Evolutionary conservation across 2,113 vertebrate species (phyloP).

Genomic region (Mohoua ochrocephala): DNA sequence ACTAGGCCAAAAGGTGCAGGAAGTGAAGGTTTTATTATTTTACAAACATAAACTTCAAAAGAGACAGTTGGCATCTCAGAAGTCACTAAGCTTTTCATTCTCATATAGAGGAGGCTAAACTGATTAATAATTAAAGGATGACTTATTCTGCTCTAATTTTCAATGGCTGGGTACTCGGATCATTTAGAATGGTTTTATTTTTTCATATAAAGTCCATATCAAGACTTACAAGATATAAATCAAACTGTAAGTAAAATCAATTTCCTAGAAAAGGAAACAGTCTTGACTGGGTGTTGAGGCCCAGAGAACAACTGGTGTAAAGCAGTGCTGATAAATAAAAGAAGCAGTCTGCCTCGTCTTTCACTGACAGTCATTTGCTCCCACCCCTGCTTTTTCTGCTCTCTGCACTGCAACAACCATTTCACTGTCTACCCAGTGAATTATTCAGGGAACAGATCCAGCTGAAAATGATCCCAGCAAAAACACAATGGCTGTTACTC

Average conservation of each 20-base stretch:
- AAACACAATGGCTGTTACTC: background rate
- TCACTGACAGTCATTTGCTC: background rate
- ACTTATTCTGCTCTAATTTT: background rate
- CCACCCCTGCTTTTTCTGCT: background rate
- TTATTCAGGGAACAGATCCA: background rate
- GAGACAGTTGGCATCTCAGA: background rate
- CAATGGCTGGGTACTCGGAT: background rate
- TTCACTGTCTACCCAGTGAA: background rate
- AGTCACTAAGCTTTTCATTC: background rate
- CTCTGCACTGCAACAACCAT: background rate
- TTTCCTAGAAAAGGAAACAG: background rate
- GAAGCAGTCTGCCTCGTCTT: background rate
- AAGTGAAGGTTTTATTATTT: background rate
- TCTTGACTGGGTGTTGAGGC: background rate
- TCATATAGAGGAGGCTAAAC: background rate
- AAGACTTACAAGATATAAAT: background rate
- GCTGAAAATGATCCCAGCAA: background rate
- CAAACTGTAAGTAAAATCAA: background rate
- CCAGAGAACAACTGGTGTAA: background rate
- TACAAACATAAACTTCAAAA: background rate
- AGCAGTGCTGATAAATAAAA: background rate
- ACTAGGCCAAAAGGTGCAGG: background rate
- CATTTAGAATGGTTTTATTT: background rate
- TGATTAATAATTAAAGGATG: background rate
- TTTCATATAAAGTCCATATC: background rate